These are phyloP conservation scores for Cyclura pinguis DNA, from an alignment of 2,797 vertebrate genomes.

Conservation along the genomic window DNA sequence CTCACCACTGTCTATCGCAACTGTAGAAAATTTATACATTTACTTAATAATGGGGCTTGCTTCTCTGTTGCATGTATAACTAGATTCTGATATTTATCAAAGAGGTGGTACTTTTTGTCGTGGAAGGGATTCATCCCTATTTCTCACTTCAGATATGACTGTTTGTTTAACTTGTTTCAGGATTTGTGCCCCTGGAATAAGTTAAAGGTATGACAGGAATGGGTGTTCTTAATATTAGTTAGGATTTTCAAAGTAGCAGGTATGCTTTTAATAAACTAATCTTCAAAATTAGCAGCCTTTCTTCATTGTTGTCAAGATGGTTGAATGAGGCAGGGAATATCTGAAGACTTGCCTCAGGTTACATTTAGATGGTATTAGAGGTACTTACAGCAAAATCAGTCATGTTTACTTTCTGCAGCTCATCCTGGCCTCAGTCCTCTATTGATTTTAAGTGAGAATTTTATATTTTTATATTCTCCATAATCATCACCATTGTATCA, in stretches of 20 bases:
- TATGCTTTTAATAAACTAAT: constrained; percentile 22
- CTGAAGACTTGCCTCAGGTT: not conserved
- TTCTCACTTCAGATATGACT: constrained; percentile 11
- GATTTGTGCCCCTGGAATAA: not conserved
- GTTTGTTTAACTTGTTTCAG: constrained; percentile 12
- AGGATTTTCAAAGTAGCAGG: constrained; percentile 13
- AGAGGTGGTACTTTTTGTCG: not conserved
- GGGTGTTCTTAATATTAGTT: constrained; percentile 16
- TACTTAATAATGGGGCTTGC: not conserved
- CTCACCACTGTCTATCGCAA: not conserved
- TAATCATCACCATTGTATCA: not conserved
- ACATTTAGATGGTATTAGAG: not conserved
- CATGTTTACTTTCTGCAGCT: not conserved
- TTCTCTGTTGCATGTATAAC: constrained; percentile 16
- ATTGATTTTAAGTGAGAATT: not conserved
- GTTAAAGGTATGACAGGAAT: not conserved
- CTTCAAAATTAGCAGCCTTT: not conserved
- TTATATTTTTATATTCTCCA: not conserved
- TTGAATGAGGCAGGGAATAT: not conserved
- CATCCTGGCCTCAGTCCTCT: not conserved
- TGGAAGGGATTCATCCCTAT: not conserved
- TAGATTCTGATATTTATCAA: not conserved
- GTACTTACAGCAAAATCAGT: not conserved
- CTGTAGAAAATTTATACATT: not conserved
- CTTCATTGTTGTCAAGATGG: not conserved